Base-by-base conservation (phyloP, 2,888 invertebrate genomes). In the Gibbula magus region DNA sequence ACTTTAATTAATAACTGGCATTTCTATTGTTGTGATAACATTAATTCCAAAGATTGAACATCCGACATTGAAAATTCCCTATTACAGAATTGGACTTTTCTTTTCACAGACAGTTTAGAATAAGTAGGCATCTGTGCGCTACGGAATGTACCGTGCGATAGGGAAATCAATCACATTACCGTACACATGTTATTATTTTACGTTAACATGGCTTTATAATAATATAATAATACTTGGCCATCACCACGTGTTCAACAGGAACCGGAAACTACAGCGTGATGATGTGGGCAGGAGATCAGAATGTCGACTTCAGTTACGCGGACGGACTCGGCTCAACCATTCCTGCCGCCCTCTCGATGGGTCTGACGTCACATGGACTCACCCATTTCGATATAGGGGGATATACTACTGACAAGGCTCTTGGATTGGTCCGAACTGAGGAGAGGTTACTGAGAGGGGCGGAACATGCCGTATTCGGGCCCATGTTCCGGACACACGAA, bases 231-330 rank as follows among this genome's bases (percentile, higher is more conserved):
- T 10, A 45, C 35, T 10, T 45, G 45, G 13, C 13, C 13, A 8
- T 1, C 45, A 45, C 13, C 35, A 35, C 13, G 16, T 7, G n/a
- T n/a, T 35, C n/a, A 56, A 56, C 79, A 88, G 91, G 90, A 32
- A 86, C 85, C 5, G 88, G 88, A 7, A 88, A 88, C 13, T 89
- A 85, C 82, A 88, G 88, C 18, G 87, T 88, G 5, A 75, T 90
- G 45, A 87, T 89, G 88, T 91, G 91, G 90, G 89, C 89, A 10
- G 91, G 91, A 0, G 91, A 91, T 66, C 91, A 91, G 83, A 89
- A 90, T 81, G 91, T 91, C 10, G 90, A 91, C 82, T 91, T 88
- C 79, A 87, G 86, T 29, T 81, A 78, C 51, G 88, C 85, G 5
- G 91, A 91, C 78, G 91, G 91, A 0, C 82, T 91, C 32, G 84